phyloP scores from a whole-genome alignment of 2,797 vertebrate genomes.

The Poeciliopsis gracilis region DNA sequence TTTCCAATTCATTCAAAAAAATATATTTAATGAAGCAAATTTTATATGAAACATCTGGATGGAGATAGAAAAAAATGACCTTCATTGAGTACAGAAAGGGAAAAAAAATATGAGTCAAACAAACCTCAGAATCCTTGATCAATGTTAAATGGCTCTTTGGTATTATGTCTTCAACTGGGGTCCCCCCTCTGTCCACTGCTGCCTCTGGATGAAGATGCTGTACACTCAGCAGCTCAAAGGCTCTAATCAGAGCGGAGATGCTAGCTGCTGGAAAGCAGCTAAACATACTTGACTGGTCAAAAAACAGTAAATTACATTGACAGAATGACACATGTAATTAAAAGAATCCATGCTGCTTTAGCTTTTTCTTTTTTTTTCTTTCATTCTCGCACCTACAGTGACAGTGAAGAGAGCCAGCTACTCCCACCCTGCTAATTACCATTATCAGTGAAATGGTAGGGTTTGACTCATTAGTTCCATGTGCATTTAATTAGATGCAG shows the following conservation, averaged over 20 bases:
- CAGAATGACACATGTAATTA: conserved; percentile 99
- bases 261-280: conserved; percentile 74
- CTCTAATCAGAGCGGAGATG: conserved; percentile 69
- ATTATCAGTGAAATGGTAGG: conserved; percentile 99
- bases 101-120: conserved; percentile 56
- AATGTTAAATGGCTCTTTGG: conserved; percentile 74
- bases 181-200: conserved; percentile 28
- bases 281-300: conserved; percentile 93
- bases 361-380: conserved; percentile 64
- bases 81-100: conserved; percentile 35
- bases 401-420: conserved; percentile 87
- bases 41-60: conserved; percentile 50
- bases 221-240: conserved; percentile 52
- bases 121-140: conserved; percentile 71
- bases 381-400: conserved; percentile 90
- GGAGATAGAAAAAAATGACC: conserved; percentile 49
- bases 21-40: conserved; percentile 68
- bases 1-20: conserved; percentile 68
- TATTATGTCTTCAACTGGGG: conserved; percentile 61
- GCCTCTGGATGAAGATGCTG: conserved; percentile 58
- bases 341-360: conserved; percentile 91
- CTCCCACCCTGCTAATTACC: conserved; percentile 99
- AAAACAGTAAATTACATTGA: conserved; percentile 92
- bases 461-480: conserved; percentile 99
- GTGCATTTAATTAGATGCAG: conserved; percentile 99